Conservation (phyloP, 2,888 invertebrate genomes). For the Euproctis similis region DNA sequence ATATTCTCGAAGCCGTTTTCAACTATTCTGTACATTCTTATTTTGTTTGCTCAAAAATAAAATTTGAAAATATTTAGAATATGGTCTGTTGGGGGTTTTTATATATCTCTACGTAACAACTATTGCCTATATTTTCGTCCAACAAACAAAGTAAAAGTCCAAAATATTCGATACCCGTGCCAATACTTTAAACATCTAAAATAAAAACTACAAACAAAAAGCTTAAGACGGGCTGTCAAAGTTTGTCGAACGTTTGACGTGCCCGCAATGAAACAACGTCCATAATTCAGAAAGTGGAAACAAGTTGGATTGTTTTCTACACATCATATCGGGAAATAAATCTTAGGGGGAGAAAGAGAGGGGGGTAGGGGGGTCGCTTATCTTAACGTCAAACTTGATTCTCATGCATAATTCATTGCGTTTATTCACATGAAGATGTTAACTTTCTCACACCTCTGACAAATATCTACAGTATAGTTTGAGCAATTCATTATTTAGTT, state of each 20-base stretch:
- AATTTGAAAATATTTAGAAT: too few species aligned
- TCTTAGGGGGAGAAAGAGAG: too few species aligned
- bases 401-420: constrained; percentile 72
- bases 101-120: too few species aligned
- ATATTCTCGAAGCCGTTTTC: too few species aligned
- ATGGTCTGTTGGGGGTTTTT: too few species aligned
- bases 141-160: neutral
- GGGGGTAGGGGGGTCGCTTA: too few species aligned
- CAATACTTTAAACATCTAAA: constrained; percentile 1
- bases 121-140: too few species aligned
- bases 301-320: constrained; percentile 73
- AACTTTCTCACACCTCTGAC: constrained; percentile 53
- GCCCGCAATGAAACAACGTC: constrained; percentile 65
- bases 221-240: constrained; percentile 25
- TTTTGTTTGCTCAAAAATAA: too few species aligned
- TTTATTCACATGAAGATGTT: constrained; percentile 56
- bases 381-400: constrained; percentile 73
- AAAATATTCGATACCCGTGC: too few species aligned
- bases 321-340: constrained; percentile 73
- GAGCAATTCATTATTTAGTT: too few species aligned
- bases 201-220: constrained; percentile 15
- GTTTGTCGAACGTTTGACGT: constrained; percentile 50
- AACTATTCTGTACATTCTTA: too few species aligned
- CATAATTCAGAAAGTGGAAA: constrained; percentile 67
- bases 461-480: too few species aligned